These are phyloP conservation scores for Lagorchestes hirsutus DNA, from an alignment of 2,797 vertebrate genomes.

Conservation along the genomic window DNA sequence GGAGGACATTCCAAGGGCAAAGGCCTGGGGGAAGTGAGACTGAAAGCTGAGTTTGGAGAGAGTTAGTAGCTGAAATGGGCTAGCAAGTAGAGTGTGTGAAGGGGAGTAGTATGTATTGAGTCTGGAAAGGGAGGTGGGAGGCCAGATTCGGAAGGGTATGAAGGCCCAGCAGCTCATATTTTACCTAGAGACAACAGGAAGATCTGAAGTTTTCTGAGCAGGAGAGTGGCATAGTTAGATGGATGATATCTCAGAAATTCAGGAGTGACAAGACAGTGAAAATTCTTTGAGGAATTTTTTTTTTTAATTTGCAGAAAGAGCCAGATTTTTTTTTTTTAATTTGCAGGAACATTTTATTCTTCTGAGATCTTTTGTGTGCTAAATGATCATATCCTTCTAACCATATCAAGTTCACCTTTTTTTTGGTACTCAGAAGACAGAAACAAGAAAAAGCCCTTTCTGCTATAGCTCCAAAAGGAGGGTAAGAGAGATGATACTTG, in stretches of 20 bases:
- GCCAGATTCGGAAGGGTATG: neutral
- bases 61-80: neutral
- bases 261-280: neutral
- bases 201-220: neutral
- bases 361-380: neutral
- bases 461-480: neutral
- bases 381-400: neutral
- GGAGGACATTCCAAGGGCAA: neutral
- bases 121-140: neutral
- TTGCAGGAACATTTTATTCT: neutral
- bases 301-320: neutral
- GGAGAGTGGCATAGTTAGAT: neutral
- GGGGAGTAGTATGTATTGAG: neutral
- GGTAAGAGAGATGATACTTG: neutral
- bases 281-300: constrained; percentile 24
- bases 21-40: neutral
- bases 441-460: neutral
- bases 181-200: neutral
- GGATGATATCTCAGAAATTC: neutral
- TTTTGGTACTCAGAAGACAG: neutral
- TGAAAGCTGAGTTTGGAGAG: neutral
- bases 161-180: neutral
- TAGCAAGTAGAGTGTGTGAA: neutral
- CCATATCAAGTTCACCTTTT: neutral
- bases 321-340: neutral